Evolutionary conservation across 2,888 invertebrate genomes (phyloP), one percentile per base, ranked within the genome.

Genomic region (Dendrolimus pini): DNA sequence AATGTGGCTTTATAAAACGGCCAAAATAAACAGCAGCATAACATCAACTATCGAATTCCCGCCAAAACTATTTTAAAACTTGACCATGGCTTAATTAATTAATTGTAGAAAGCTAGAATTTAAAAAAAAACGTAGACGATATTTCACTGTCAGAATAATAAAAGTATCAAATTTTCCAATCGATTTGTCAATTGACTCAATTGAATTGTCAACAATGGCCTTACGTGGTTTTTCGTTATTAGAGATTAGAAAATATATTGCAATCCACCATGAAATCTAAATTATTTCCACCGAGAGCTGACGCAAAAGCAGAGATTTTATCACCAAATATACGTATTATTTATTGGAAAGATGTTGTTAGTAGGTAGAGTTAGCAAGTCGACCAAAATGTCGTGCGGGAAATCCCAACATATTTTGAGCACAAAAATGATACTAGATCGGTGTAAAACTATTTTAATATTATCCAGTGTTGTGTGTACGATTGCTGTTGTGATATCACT

Each of bases 181-280:
- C 18, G 30, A 60, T 18, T 9, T 57, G 58, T 61, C 30, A 58
- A 30, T 6, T n/a, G n/a, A n/a, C n/a, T n/a, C n/a, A n/a, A n/a
- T n/a, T n/a, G n/a, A n/a, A n/a, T n/a, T 56, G 54, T 55, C 57
- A 62, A 54, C 71, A 57, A 77, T 81, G 79, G 70, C 68, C 77
- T 79, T 86, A 89, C 89, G 89, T 89, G 89, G 84, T 77, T 77
- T 76, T 72, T 71, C 78, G 70, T 70, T 78, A 89, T 88, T 90
- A 73, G 86, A 69, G 72, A 78, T 80, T 77, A 65, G 69, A 74
- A 80, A 75, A 77, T 76, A 62, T 78, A 73, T 72, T 75, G 73
- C 75, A 73, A 76, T 77, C 76, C 63, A 86, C 75, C 65, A 89
- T 89, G 89, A 80, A 80, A 83, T 80, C 72, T 72, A 71, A 82